Percentiles rank a stretch among this genome's conserved stretches.
phyloP scores from a whole-genome alignment of 2,888 invertebrate genomes.

The Zootermopsis nevadensis region DNA sequence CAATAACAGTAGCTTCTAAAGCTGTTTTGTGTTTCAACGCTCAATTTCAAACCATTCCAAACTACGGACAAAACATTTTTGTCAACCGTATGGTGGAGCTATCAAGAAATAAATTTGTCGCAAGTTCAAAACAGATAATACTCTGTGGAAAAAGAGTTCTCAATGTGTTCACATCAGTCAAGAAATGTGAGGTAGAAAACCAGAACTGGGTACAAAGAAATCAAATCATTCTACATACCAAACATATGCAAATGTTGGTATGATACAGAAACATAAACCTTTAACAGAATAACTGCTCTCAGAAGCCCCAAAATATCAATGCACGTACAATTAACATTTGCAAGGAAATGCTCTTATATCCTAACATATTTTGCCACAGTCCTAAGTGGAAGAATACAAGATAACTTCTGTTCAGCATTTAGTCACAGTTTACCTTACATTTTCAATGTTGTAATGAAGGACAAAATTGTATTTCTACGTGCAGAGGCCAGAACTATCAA shows the following conservation, averaged over 20 bases:
- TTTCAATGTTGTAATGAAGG: background rate
- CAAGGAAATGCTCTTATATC: background rate
- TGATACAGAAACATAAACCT: background rate
- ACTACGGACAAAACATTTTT: too few relatives aligned
- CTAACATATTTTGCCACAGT: background rate
- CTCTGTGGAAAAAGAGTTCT: too few relatives aligned
- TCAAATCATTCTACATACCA: too few relatives aligned
- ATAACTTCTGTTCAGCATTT: background rate
- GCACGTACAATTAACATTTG: background rate
- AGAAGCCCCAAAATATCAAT: background rate
- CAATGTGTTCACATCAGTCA: too few relatives aligned
- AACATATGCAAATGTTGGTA: background rate
- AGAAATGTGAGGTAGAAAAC: background rate
- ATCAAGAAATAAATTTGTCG: too few relatives aligned
- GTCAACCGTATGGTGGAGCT: too few relatives aligned
- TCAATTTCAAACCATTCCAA: too few relatives aligned
- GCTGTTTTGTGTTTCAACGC: too few relatives aligned
- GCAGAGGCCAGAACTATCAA: conserved; percentile 68
- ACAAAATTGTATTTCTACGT: conserved; percentile 60
- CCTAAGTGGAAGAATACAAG: background rate
- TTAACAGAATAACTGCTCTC: background rate
- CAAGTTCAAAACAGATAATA: too few relatives aligned
- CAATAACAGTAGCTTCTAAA: too few relatives aligned
- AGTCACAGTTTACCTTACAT: background rate
- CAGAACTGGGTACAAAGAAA: background rate